Evolutionary conservation across 2,888 invertebrate species (phyloP).

Genomic region (Leucophora obtusa): DNA sequence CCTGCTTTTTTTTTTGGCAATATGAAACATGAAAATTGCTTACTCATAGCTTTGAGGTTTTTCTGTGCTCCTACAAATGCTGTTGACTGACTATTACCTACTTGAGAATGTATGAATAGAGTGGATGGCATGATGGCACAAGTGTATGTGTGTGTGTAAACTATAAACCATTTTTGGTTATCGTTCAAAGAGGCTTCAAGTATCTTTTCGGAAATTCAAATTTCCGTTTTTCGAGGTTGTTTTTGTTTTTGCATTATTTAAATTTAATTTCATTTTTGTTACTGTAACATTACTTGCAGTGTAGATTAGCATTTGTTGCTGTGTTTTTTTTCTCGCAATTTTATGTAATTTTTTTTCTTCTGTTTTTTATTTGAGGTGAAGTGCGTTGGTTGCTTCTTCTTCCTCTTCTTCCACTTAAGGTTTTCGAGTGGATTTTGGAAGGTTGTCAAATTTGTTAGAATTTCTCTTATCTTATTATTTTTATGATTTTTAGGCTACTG

Average conservation of each 20-base stretch:
- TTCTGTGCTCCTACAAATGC: constrained; percentile 9
- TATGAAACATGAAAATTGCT: constrained; percentile 59
- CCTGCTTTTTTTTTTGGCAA: constrained; percentile 35
- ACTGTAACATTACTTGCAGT: neutral
- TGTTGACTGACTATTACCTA: constrained; percentile 51
- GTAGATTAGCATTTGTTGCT: constrained; percentile 30
- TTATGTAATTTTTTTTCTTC: constrained; percentile 7
- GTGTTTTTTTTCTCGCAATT: neutral
- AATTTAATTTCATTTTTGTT: constrained; percentile 66
- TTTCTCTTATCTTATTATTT: constrained; percentile 9
- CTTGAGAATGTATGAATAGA: constrained; percentile 16
- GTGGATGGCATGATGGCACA: neutral
- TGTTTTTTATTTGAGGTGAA: neutral
- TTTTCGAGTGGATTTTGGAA: neutral
- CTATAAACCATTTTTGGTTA: constrained; percentile 55
- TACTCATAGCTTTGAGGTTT: constrained; percentile 59
- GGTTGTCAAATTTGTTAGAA: constrained; percentile 26
- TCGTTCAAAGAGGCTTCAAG: constrained; percentile 66
- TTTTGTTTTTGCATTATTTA: constrained; percentile 70
- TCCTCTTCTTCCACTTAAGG: neutral
- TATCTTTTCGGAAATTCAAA: constrained; percentile 78
- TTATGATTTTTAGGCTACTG: neutral
- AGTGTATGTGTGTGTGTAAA: constrained; percentile 44
- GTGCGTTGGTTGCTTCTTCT: neutral
- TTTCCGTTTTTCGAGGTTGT: constrained; percentile 75